Evolutionary conservation across 2,888 invertebrate genomes (phyloP), one percentile per base, ranked within the genome.

Genomic region (Tryphoninae sp.): DNA sequence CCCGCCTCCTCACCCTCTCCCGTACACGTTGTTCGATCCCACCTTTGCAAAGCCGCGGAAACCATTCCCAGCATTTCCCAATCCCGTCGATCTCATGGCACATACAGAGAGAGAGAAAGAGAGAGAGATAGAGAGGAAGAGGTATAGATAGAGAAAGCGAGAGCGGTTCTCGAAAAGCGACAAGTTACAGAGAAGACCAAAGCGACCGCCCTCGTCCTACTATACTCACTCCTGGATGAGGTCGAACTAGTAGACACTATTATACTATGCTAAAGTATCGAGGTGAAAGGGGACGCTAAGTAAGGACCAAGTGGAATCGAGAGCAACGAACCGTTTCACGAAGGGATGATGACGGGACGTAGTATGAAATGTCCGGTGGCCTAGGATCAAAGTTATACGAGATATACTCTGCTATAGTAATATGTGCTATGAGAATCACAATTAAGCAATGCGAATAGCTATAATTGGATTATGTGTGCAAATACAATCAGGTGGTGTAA

Each of bases 141-240:
- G 19, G 19, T 19, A 19, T 19, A 19, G 19, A 19, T 19, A 19
- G 23, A 9, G 51, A 11, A 22, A 19, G 19, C 53, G 68, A 9
- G 40, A 65, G 33, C n/a, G 22, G 26, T 65, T 19, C 19, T 55
- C 55, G 23, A 62, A 62, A 33, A 64, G 53, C 51, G 53, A 64
- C 73, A 61, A 67, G 65, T 73, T 73, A 78, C 19, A 55, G 64
- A 72, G 72, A 49, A 59, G 45, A 49, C 51, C 72, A 51, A 49
- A 59, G 61, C 59, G 22, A 71, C 67, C 51, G 53, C 16, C 64
- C 26, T 22, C 13, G 3, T 19, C 65, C 51, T 67, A 51, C 33
- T 71, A n/a, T 19, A 45, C 2, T 40, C 23, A 22, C 40, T 33
- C 13, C 22, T 51, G 9, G 8, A 62, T 49, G 22, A 16, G 49